Evolutionary conservation across 2,797 vertebrate species (phyloP).

Genomic region (Phoxinus dragarum): DNA sequence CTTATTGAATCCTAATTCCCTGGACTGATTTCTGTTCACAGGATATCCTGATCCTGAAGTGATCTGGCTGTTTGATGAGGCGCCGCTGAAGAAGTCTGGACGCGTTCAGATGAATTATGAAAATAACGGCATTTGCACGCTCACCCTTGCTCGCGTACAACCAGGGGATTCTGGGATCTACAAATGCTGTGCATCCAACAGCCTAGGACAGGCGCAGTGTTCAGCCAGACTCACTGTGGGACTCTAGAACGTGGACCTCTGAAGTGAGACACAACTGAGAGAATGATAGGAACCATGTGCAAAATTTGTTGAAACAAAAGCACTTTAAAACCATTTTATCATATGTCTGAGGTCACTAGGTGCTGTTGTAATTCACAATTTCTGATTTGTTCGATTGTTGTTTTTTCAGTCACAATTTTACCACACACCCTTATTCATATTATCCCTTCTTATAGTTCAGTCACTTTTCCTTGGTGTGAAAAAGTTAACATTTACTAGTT

Average conservation of each 20-base stretch:
- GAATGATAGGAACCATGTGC: not conserved
- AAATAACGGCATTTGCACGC: constrained; percentile 75
- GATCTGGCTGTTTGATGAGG: constrained; percentile 74
- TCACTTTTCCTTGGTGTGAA: not conserved
- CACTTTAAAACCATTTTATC: not conserved
- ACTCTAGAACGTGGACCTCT: constrained; percentile 14
- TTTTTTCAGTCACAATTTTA: not conserved
- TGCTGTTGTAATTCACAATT: not conserved
- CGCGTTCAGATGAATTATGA: constrained; percentile 66
- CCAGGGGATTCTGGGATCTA: constrained; percentile 78
- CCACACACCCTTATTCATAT: not conserved
- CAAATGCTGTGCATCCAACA: constrained; percentile 74
- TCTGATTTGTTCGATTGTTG: not conserved
- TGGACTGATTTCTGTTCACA: constrained; percentile 49
- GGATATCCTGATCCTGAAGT: constrained; percentile 81
- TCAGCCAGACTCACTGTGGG: constrained; percentile 69
- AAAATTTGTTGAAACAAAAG: not conserved
- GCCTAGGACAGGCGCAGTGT: constrained; percentile 70
- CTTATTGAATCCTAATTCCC: not conserved
- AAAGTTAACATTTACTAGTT: not conserved
- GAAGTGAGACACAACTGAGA: not conserved
- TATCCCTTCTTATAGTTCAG: not conserved
- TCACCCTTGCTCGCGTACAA: constrained; percentile 71
- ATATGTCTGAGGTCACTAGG: not conserved
- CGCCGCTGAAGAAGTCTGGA: constrained; percentile 65